Conservation (phyloP, 2,888 invertebrate genomes). For the Sesamia inferens region DNA sequence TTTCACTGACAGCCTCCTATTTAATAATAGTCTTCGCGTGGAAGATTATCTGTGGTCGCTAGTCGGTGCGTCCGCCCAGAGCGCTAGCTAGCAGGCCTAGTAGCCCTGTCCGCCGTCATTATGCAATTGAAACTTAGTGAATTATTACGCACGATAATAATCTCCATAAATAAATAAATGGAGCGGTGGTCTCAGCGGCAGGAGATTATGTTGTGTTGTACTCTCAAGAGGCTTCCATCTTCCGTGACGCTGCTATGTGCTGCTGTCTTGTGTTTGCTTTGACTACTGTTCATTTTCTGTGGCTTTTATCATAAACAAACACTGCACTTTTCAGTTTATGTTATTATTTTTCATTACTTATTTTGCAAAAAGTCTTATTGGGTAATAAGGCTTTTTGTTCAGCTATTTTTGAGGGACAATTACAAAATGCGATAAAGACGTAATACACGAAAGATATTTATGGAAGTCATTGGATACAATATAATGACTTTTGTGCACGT, state of each 20-base stretch:
- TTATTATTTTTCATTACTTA: neutral
- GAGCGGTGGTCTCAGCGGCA: slow-evolving; percentile 71
- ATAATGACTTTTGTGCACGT: slow-evolving; percentile 36
- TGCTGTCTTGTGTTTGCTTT: slow-evolving; percentile 28
- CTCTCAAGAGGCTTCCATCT: slow-evolving; percentile 56
- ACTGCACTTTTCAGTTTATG: neutral
- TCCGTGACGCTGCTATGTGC: slow-evolving; percentile 45
- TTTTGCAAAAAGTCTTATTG: slow-evolving; percentile 7
- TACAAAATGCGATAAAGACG: slow-evolving; percentile 32
- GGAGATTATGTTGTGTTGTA: slow-evolving; percentile 73
- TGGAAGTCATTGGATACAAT: slow-evolving; percentile 17
- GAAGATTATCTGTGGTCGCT: slow-evolving; percentile 82
- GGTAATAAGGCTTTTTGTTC: neutral
- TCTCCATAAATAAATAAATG: slow-evolving; percentile 89
- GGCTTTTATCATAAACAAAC: neutral
- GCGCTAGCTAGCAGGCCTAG: slow-evolving; percentile 74
- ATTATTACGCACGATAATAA: slow-evolving; percentile 89
- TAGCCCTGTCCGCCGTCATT: slow-evolving; percentile 88
- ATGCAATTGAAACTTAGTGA: slow-evolving; percentile 90
- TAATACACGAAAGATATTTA: slow-evolving; percentile 38
- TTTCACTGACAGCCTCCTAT: slow-evolving; percentile 83
- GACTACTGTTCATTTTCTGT: slow-evolving; percentile 23
- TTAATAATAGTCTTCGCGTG: slow-evolving; percentile 85
- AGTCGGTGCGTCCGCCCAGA: slow-evolving; percentile 81
- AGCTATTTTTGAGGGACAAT: slow-evolving; percentile 15